Base-by-base conservation (phyloP, 2,113 vertebrate species). In the Cottus gobio region DNA sequence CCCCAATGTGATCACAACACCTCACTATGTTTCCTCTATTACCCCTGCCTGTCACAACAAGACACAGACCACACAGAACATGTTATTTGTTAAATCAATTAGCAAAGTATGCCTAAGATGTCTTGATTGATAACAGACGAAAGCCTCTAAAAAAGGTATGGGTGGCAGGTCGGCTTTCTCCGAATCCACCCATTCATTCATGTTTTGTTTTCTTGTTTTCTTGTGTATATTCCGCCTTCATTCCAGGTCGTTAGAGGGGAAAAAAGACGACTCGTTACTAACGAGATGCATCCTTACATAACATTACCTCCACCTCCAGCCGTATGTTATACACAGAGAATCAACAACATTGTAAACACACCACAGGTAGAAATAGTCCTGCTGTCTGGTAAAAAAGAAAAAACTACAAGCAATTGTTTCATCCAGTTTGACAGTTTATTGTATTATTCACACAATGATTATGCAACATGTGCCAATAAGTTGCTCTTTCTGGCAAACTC, bases 391-490 rank as follows among this genome's bases (percentile, higher is more conserved):
- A 12, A 1, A 20, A 46, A 71, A 20, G 72, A 1, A 30, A 52
- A 68, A 20, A 75, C 44, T 56, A 39, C 65, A 37, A 54, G 65
- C 63, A 64, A 52, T 8, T 58, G 74, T 85, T 65, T 82, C 66
- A 39, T 10, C 39, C 60, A 79, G 31, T 82, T 77, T 79, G 26
- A 52, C 54, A 64, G 20, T 1, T 83, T 77, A 83, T 85, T 79
- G 34, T 73, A 70, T 81, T 67, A 81, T 76, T 71, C 62, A 46
- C 80, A 82, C 85, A 72, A 7, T 30, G 67, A 81, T 83, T 87
- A 89, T 52, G 77, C 74, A 91, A 89, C 67, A 62, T 80, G 58
- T 52, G 63, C 58, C 31, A 56, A 52, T 63, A 77, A 84, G 28
- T 77, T 75, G 26, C 42, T 78, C 73, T 63, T 37, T 42, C 31